Conservation (phyloP, 1,140 invertebrate species). For the Melitaea cinxia region DNA sequence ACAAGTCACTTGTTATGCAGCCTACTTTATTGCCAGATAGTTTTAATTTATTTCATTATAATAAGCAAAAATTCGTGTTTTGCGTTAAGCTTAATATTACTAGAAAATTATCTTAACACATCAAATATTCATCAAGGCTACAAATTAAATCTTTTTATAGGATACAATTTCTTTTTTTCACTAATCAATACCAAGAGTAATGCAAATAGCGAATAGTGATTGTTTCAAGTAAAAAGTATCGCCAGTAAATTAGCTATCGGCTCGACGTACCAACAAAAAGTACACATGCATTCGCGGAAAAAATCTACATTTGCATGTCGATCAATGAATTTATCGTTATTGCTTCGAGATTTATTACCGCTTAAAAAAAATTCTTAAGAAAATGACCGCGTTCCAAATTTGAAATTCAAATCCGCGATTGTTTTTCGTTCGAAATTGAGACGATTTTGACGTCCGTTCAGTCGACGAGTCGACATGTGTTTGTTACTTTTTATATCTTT, state of each 20-base stretch:
- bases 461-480: slow-evolving; percentile 60
- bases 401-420: slow-evolving; percentile 78
- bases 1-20: too few species aligned
- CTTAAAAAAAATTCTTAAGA: slow-evolving; percentile 68
- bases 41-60: too few species aligned
- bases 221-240: too few species aligned
- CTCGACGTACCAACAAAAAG: slow-evolving; percentile 41
- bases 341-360: slow-evolving; percentile 75
- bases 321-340: slow-evolving; percentile 82
- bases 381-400: slow-evolving; percentile 71
- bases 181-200: too few species aligned
- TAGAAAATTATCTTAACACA: too few species aligned
- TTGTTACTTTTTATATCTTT: slow-evolving; percentile 48
- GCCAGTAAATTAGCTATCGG: slow-evolving; percentile 13
- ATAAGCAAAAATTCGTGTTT: too few species aligned
- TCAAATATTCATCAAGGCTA: too few species aligned
- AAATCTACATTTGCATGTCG: slow-evolving; percentile 79
- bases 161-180: too few species aligned
- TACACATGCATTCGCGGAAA: slow-evolving; percentile 64
- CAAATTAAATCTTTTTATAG: too few species aligned
- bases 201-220: too few species aligned
- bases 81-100: neutral
- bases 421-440: slow-evolving; percentile 76
- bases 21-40: too few species aligned
- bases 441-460: slow-evolving; percentile 73